Base-by-base conservation (phyloP, 2,113 vertebrate genomes). In the Papio anubis region DNA sequence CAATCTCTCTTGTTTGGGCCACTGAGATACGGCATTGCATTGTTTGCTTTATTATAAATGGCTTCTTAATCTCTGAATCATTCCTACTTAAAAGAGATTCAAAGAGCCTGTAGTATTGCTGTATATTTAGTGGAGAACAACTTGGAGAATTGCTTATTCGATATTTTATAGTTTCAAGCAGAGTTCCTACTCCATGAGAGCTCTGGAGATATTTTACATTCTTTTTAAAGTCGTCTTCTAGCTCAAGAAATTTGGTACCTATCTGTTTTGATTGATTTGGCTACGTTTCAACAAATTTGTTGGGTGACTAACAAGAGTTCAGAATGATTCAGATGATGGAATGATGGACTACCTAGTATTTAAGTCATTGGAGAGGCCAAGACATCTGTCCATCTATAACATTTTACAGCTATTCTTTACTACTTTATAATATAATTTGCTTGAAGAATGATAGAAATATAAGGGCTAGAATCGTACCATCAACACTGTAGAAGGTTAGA, bases 51-150 rank as follows among this genome's bases (percentile, higher is more conserved):
- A 59, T 83, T 91, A 38, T 94, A 88, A 96, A 89, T 83, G 64
- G 20, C 27, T 88, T 97, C 66, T 85, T 92, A 61, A 97, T 86
- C 48, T 96, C 93, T 96, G 93, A 97, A 93, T 97, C 92, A 97
- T 72, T 96, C 86, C 96, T 95, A 70, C 83, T 87, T 92, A 97
- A 95, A 97, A 82, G 50, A 57, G 23, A 93, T 94, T 96, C 83
- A 92, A 94, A 96, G 70, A 92, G 55, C 57, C 59, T 93, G 55
- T 38, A 96, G 86, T 82, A 79, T 61, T 75, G 23, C 78, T 92
- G 30, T 83, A 70, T 94, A 88, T 94, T 94, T 95, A 93, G 40
- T 86, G 45, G 59, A 94, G 61, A 97, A 87, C 40, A 93, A 80
- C 16, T 88, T 96, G 80, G 83, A 97, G n/a, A 95, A 87, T 35